Percentiles rank a stretch among this genome's conserved stretches.
Evolutionary conservation across 2,888 invertebrate species (phyloP).

Genomic region (Tinea pellionella): DNA sequence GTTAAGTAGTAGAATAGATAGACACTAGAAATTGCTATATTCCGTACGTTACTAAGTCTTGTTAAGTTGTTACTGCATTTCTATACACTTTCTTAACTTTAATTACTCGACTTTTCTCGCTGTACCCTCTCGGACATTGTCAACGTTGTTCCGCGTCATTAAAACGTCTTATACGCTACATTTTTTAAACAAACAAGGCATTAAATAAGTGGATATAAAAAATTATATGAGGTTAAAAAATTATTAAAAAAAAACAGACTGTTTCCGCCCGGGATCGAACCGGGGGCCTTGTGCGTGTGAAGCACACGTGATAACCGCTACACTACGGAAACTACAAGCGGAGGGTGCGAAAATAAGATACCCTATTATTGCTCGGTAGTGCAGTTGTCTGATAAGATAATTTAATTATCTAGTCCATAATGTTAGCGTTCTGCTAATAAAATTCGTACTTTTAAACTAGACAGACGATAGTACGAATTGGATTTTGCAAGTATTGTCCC

Average conservation of each 20-base stretch:
- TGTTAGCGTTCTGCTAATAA: not conserved
- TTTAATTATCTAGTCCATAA: no score
- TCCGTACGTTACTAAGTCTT: conserved; percentile 27
- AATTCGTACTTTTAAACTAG: not conserved
- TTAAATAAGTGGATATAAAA: no score
- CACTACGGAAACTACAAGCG: conserved; percentile 72
- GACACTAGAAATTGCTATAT: conserved; percentile 45
- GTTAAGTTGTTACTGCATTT: conserved; percentile 5
- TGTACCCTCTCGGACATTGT: conserved; percentile 37
- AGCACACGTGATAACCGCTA: conserved; percentile 85
- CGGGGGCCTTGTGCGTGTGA: conserved; percentile 82
- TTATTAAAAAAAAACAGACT: conserved; percentile 21
- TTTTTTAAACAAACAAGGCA: no score
- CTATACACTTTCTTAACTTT: conserved; percentile 45
- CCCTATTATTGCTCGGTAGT: not conserved
- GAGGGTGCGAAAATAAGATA: not conserved
- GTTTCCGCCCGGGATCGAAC: conserved; percentile 79
- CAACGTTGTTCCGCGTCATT: conserved; percentile 50
- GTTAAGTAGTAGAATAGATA: conserved; percentile 23
- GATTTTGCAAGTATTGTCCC: no score
- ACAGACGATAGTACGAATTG: no score
- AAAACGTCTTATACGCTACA: no score
- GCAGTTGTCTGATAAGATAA: not conserved
- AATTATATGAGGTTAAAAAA: no score
- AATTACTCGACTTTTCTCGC: conserved; percentile 47